Percentiles rank a stretch among this genome's conserved stretches.
Evolutionary conservation across 2,888 invertebrate genomes (phyloP).

Genomic region (Teleiodes luculella): DNA sequence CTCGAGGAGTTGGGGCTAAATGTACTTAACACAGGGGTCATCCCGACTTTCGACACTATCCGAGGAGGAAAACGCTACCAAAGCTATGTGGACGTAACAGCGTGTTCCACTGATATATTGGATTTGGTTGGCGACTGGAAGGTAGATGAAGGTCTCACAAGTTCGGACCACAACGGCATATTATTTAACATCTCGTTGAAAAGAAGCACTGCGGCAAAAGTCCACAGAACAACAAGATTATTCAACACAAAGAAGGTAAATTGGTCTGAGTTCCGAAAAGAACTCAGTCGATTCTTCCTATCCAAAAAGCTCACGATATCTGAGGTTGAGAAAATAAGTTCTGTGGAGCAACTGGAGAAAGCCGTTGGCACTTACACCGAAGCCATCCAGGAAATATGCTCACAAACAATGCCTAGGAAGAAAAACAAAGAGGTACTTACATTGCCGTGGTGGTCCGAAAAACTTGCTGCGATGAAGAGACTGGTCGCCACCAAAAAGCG

Average conservation of each 20-base stretch:
- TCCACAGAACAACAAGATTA: neutral
- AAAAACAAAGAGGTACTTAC: neutral
- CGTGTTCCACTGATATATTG: neutral
- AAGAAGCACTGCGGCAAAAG: neutral
- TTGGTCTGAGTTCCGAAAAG: neutral
- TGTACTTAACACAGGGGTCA: neutral
- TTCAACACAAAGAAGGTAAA: neutral
- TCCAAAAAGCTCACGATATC: neutral
- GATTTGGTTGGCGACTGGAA: neutral
- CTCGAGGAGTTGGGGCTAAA: neutral
- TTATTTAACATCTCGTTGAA: neutral
- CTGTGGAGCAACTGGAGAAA: neutral
- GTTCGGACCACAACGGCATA: constrained; percentile 1
- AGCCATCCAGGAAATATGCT: neutral
- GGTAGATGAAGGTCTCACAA: neutral
- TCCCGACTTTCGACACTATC: neutral
- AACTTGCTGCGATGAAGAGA: neutral
- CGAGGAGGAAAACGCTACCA: neutral
- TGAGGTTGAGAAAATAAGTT: neutral
- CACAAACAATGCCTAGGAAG: neutral
- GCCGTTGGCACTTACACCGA: neutral
- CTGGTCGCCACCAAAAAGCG: neutral
- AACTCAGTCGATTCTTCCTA: neutral
- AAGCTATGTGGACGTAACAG: neutral
- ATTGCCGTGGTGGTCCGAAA: constrained; percentile 8